Evolutionary conservation across 2,113 vertebrate species (phyloP).

Genomic region (Pollimyrus isidori): DNA sequence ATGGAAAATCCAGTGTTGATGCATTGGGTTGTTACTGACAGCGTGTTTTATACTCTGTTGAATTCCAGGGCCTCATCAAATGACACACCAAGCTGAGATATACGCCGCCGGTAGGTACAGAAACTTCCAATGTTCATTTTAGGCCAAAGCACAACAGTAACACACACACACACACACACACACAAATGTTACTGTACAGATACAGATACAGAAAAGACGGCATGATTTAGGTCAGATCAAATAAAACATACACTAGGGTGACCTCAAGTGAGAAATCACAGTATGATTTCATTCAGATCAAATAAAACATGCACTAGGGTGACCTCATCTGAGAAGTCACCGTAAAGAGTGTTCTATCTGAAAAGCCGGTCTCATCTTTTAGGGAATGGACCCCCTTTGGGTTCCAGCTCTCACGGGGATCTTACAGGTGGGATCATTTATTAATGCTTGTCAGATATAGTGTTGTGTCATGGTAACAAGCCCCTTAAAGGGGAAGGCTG

Average conservation of each 20-base stretch:
- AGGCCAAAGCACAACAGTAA: neutral
- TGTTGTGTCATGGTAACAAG: neutral
- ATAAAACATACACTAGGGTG: neutral
- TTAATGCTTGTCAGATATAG: neutral
- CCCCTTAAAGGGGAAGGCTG: neutral
- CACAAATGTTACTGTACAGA: neutral
- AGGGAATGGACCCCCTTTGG: neutral
- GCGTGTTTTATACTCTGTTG: neutral
- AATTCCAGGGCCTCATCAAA: neutral
- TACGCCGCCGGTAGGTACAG: constrained; percentile 19
- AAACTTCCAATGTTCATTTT: neutral
- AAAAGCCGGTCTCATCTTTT: neutral
- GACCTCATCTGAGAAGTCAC: neutral
- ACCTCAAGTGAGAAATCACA: neutral
- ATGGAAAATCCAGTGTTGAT: neutral
- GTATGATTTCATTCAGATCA: neutral
- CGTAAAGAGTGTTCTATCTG: too few relatives aligned
- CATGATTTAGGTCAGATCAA: neutral
- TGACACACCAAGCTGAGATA: neutral
- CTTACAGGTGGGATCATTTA: constrained; percentile 27
- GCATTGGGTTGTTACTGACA: neutral
- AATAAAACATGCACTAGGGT: neutral
- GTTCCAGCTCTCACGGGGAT: constrained; percentile 31
- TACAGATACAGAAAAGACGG: neutral
- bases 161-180: too few relatives aligned